Evolutionary conservation across 1,140 invertebrate genomes (phyloP).

Genomic region (Cataglyphis hispanica): DNA sequence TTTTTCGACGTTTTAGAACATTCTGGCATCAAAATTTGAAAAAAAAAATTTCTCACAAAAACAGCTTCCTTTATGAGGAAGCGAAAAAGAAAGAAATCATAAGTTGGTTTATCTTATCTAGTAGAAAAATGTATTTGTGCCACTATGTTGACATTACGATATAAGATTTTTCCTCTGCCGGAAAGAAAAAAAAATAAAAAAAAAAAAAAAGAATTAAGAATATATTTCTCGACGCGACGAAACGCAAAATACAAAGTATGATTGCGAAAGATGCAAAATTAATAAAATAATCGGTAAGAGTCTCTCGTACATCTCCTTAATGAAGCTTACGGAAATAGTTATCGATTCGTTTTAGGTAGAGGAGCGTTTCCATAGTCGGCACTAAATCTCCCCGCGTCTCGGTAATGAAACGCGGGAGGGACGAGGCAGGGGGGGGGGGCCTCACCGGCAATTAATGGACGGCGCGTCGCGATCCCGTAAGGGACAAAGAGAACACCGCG

Average conservation of each 20-base stretch:
- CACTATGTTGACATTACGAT: not conserved
- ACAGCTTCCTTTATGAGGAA: too few species aligned
- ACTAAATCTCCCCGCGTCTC: not conserved
- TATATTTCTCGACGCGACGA: not conserved
- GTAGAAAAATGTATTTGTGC: not conserved
- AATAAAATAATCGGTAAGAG: not conserved
- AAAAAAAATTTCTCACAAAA: too few species aligned
- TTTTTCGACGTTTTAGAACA: too few species aligned
- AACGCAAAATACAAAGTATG: not conserved
- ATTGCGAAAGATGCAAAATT: not conserved
- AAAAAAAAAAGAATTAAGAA: too few species aligned
- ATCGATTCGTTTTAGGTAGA: slow-evolving; percentile 12
- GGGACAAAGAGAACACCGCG: not conserved
- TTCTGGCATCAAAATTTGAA: too few species aligned
- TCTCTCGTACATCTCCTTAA: not conserved
- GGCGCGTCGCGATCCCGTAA: not conserved
- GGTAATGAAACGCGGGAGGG: slow-evolving; percentile 38
- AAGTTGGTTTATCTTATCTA: not conserved
- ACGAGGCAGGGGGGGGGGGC: not conserved
- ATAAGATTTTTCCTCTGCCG: not conserved
- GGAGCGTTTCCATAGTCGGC: not conserved
- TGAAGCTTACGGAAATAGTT: not conserved
- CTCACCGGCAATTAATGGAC: slow-evolving; percentile 34
- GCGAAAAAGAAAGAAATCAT: not conserved
- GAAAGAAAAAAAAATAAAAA: not conserved